phyloP scores from a whole-genome alignment of 2,888 invertebrate species.

The Ophion obscuratus region DNA sequence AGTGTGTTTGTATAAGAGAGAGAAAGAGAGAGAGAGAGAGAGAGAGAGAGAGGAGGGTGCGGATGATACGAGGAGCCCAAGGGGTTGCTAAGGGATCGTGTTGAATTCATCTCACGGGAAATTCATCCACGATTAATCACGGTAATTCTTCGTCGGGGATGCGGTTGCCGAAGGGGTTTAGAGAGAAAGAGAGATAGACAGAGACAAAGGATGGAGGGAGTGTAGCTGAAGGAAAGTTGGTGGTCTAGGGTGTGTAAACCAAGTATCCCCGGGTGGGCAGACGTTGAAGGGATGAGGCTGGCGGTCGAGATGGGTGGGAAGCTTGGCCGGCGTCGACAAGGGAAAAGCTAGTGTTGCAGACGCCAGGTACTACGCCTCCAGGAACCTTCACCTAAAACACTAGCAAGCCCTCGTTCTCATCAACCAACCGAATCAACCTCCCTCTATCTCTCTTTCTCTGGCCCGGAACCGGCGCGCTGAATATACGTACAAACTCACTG shows the following conservation, averaged over 20 bases:
- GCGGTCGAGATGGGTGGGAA: slow-evolving; percentile 2
- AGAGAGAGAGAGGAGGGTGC: neutral
- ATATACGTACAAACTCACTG: neutral
- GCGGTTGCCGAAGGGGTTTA: slow-evolving; percentile 42
- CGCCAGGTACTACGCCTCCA: slow-evolving; percentile 25
- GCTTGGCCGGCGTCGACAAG: slow-evolving; percentile 14
- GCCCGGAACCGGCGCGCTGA: neutral
- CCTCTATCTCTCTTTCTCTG: neutral
- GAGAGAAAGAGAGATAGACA: no score
- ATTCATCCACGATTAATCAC: slow-evolving; percentile 59
- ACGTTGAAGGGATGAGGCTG: slow-evolving; percentile 17
- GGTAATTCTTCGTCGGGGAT: slow-evolving; percentile 43
- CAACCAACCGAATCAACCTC: neutral
- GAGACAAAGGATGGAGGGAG: neutral
- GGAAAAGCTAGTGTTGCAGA: slow-evolving; percentile 13
- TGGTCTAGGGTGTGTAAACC: slow-evolving; percentile 31
- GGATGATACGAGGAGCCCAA: neutral
- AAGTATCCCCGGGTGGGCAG: slow-evolving; percentile 30
- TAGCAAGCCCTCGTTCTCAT: neutral
- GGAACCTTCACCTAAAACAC: slow-evolving; percentile 37
- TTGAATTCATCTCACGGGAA: slow-evolving; percentile 50
- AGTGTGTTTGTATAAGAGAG: slow-evolving; percentile 1
- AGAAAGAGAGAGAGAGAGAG: neutral
- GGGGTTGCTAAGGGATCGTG: slow-evolving; percentile 1
- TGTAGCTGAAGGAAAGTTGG: slow-evolving; percentile 6